phyloP scores from a whole-genome alignment of 2,888 invertebrate species.

The Parochlus steinenii region DNA sequence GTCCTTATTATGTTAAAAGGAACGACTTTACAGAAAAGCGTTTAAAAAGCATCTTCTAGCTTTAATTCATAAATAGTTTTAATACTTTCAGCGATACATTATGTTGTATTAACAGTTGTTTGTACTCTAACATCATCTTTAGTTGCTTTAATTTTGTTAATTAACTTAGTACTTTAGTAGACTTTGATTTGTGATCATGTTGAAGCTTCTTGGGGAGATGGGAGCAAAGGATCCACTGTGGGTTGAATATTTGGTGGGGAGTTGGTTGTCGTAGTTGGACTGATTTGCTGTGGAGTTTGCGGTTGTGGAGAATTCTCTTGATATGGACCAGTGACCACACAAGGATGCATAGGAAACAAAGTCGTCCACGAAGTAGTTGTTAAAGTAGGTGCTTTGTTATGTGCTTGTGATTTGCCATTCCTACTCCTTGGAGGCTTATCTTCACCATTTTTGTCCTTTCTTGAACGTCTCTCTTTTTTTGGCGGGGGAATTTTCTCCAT shows the following conservation, averaged over 20 bases:
- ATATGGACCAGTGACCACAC: conserved; percentile 73
- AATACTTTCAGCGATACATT: too few relatives aligned
- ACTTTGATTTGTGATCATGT: conserved; percentile 9
- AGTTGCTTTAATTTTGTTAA: too few relatives aligned
- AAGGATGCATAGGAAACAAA: conserved; percentile 72
- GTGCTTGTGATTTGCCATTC: conserved; percentile 21
- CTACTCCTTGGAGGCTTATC: conserved; percentile 1
- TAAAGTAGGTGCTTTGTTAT: conserved; percentile 40
- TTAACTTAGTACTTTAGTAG: not conserved
- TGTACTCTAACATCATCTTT: conserved; percentile 6
- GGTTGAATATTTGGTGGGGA: conserved; percentile 4
- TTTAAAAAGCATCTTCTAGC: too few relatives aligned
- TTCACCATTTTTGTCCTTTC: conserved; percentile 7
- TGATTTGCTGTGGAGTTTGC: not conserved
- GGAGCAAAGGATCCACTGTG: conserved; percentile 2
- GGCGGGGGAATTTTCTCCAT: conserved; percentile 23
- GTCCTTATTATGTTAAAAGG: too few relatives aligned
- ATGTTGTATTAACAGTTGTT: too few relatives aligned
- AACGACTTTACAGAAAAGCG: too few relatives aligned
- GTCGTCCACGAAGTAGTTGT: conserved; percentile 75
- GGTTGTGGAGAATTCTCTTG: conserved; percentile 36
- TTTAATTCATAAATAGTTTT: too few relatives aligned
- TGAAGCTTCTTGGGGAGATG: not conserved
- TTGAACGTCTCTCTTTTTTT: conserved; percentile 3
- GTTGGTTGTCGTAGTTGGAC: conserved; percentile 3